These are phyloP conservation scores for Sandelia bainsii DNA, from an alignment of 2,797 vertebrate species.

Conservation along the genomic window DNA sequence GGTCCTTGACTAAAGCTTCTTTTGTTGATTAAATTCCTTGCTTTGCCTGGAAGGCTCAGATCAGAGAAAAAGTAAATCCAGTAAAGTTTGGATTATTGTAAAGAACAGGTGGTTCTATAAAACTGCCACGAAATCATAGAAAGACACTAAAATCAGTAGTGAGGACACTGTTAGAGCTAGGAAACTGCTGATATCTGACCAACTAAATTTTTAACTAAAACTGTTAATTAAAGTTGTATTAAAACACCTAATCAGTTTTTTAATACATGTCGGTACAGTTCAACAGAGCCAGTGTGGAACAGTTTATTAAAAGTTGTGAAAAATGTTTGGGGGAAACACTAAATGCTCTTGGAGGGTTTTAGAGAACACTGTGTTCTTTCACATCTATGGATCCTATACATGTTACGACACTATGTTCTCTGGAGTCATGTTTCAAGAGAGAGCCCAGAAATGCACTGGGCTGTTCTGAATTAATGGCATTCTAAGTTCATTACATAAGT, in stretches of 20 bases:
- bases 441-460: slow-evolving; percentile 29
- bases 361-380: slow-evolving; percentile 49
- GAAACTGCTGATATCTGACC: too few relatives aligned
- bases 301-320: background rate
- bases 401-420: slow-evolving; percentile 53
- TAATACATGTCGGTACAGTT: background rate
- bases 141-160: too few relatives aligned
- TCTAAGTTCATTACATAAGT: slow-evolving; percentile 9
- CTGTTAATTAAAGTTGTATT: too few relatives aligned
- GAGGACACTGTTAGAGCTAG: too few relatives aligned
- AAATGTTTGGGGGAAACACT: background rate
- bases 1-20: background rate
- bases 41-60: background rate
- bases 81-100: too few relatives aligned
- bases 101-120: too few relatives aligned
- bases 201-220: too few relatives aligned
- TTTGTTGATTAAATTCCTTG: background rate
- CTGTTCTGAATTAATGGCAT: slow-evolving; percentile 38
- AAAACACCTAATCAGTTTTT: too few relatives aligned
- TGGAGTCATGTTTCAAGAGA: slow-evolving; percentile 60
- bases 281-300: too few relatives aligned
- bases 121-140: too few relatives aligned
- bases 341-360: slow-evolving; percentile 5
- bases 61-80: background rate
- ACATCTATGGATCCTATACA: slow-evolving; percentile 44